A percentile compares a stretch with the other conserved stretches of the same genome.
phyloP scores from a whole-genome alignment of 2,888 invertebrate genomes.

The Lasioglossum calceatum region DNA sequence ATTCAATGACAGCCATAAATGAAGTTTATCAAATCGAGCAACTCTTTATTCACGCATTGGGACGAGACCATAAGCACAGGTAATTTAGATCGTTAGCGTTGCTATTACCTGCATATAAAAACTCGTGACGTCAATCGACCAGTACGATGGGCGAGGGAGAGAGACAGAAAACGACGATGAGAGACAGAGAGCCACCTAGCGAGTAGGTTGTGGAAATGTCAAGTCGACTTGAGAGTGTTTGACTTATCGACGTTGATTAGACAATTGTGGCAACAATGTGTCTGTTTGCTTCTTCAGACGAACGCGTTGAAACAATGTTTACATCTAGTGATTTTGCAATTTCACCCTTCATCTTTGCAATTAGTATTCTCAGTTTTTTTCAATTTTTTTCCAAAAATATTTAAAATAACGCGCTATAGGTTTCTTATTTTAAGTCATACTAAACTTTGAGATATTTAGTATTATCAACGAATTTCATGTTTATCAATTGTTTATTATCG shows the following conservation, averaged over 20 bases:
- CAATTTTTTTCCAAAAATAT: neutral
- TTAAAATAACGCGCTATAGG: neutral
- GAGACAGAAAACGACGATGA: neutral
- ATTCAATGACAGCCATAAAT: neutral
- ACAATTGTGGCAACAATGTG: conserved; percentile 3
- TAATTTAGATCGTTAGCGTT: conserved; percentile 15
- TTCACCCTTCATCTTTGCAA: neutral
- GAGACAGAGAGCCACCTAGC: conserved; percentile 8
- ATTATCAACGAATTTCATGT: neutral
- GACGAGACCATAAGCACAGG: conserved; percentile 18
- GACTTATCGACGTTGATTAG: conserved; percentile 20
- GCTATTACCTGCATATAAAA: conserved; percentile 21
- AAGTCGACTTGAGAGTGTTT: neutral
- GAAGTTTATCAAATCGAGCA: neutral
- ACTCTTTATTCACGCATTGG: conserved; percentile 10
- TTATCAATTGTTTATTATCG: neutral
- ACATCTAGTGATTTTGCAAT: neutral
- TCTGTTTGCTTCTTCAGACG: neutral
- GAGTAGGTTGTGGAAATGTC: conserved; percentile 13
- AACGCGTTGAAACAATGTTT: neutral
- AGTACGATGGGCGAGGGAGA: neutral
- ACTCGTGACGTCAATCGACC: conserved; percentile 18
- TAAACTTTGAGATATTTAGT: neutral
- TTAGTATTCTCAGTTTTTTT: neutral
- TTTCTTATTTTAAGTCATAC: neutral